Percentiles rank a stretch among this genome's conserved stretches.
Evolutionary conservation across 2,888 invertebrate genomes (phyloP).

Genomic region (Meiosimyza platycephala): DNA sequence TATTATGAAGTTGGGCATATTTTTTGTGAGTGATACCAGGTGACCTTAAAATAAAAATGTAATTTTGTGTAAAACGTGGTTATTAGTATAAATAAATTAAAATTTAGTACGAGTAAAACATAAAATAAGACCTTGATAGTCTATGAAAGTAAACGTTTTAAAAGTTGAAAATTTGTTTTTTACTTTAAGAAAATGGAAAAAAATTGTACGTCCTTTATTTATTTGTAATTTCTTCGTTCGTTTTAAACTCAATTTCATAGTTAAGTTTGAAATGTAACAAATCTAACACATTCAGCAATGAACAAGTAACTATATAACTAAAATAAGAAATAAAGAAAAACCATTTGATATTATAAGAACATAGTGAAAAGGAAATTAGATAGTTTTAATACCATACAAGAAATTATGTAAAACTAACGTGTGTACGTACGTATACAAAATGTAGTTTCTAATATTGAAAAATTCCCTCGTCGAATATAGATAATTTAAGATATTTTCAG

Average conservation of each 20-base stretch:
- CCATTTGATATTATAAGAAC: conserved; percentile 32
- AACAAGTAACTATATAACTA: not conserved
- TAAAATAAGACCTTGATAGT: not conserved
- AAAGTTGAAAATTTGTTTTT: conserved; percentile 12
- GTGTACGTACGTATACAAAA: too few species aligned
- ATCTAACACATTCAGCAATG: not conserved
- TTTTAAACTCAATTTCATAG: too few species aligned
- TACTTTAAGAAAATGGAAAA: not conserved
- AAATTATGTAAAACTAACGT: not conserved
- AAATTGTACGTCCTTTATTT: too few species aligned
- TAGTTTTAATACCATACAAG: conserved; percentile 33
- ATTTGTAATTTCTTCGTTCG: too few species aligned
- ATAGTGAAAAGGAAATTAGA: conserved; percentile 30
- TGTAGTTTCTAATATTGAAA: too few species aligned
- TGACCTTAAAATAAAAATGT: conserved; percentile 62
- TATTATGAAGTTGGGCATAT: conserved; percentile 26
- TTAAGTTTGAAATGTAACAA: not conserved
- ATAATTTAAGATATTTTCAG: too few species aligned
- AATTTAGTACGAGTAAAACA: conserved; percentile 11
- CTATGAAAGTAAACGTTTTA: conserved; percentile 7
- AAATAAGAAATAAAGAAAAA: not conserved
- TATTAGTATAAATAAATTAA: conserved; percentile 16
- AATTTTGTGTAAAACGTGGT: conserved; percentile 24
- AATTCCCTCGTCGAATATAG: too few species aligned
- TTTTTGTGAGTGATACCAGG: conserved; percentile 66